Base-by-base conservation (phyloP, 2,888 invertebrate genomes). In the Trichopoda pennipes region DNA sequence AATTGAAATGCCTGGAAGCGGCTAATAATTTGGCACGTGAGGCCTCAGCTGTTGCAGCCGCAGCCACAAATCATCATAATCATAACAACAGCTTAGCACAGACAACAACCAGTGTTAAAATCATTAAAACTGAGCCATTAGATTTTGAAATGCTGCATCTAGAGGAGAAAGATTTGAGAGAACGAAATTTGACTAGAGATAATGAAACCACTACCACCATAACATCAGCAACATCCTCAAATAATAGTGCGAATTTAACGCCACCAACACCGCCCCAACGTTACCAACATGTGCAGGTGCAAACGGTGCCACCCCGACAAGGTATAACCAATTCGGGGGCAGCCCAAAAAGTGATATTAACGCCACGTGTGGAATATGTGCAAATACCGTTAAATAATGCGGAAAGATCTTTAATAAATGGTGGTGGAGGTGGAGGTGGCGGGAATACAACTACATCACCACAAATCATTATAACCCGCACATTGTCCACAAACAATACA, bases 101-200 rank as follows among this genome's bases (percentile, higher is more conserved):
- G 55, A 69, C 85, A 49, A 74, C 63, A 17, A 61, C 81, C 28
- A 83, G 81, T 79, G 74, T 85, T 63, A 87, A 90, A 79, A 81
- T 88, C 38, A 91, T 91, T 42, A 91, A 91, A 86, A 88, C 88
- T 38, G 91, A 91, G 84, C 91, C 91, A 47, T 87, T 90, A 16
- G 90, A 91, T 80, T 88, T 87, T 66, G 91, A 90, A 81, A 87
- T 89, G 88, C 68, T 89, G 81, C 88, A 89, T 56, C 47, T 88
- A 73, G 87, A 88, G 61, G 86, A 89, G 72, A 85, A 85, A 19
- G 85, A 86, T 55, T 28, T 84, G 51, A 77, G 83, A 21, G 84
- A 86, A 35, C 82, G 83, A 9, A 76, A 81, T 32, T 72, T 82
- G 6, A 82, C 80, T 10, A 53, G 76, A 38, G 84, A 82, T 10